Evolutionary conservation across 2,888 invertebrate species (phyloP).

Genomic region (Sarcophaga rosellei): DNA sequence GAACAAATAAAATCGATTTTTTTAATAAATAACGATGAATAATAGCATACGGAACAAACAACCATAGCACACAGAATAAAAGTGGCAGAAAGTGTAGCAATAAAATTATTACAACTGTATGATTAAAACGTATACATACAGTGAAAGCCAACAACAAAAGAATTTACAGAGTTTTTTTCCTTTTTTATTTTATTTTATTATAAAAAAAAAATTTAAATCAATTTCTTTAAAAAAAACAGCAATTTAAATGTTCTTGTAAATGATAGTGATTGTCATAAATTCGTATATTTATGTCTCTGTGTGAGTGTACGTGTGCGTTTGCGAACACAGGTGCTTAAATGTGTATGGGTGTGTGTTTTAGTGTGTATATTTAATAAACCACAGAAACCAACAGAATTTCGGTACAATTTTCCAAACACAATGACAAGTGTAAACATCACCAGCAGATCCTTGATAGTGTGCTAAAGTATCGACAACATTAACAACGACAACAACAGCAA

Average conservation of each 20-base stretch:
- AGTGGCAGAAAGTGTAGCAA: not conserved
- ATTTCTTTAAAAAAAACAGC: too few species aligned
- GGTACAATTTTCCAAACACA: slow-evolving; percentile 20
- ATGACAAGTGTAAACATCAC: slow-evolving; percentile 48
- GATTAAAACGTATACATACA: not conserved
- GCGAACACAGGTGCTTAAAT: not conserved
- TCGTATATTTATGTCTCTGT: not conserved
- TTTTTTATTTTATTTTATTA: not conserved
- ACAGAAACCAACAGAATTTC: slow-evolving; percentile 36
- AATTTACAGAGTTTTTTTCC: too few species aligned
- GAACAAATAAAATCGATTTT: too few species aligned
- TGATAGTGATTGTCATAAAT: too few species aligned
- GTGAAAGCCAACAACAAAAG: not conserved
- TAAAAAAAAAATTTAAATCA: not conserved
- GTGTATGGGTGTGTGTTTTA: not conserved
- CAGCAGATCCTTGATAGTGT: slow-evolving; percentile 20
- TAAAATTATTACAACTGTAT: not conserved
- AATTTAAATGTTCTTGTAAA: too few species aligned
- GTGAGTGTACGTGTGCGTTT: not conserved
- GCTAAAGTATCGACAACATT: slow-evolving; percentile 3
- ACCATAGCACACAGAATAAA: not conserved
- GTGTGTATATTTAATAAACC: slow-evolving; percentile 32
- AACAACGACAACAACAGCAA: not conserved
- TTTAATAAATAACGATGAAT: not conserved
- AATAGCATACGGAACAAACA: not conserved